A percentile compares a stretch with the other conserved stretches of the same genome.
Conservation (phyloP, 2,888 invertebrate species). For the Tipula confusa region DNA sequence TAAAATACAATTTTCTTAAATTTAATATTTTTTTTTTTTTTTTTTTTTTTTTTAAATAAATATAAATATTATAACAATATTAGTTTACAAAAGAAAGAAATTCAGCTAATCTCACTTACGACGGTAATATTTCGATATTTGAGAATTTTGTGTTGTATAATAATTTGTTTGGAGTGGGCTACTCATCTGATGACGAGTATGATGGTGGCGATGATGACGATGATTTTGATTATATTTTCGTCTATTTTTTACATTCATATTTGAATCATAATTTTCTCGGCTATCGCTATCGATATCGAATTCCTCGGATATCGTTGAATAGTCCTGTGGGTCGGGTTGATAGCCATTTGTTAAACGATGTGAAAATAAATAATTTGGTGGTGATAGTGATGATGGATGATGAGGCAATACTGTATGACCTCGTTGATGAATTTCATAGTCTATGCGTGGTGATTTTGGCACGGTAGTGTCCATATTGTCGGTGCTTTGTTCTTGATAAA, state of each 20-base stretch:
- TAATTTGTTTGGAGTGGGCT: neutral
- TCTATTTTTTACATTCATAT: neutral
- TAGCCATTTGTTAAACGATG: neutral
- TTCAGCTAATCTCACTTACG: neutral
- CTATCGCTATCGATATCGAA: neutral
- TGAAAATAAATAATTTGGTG: neutral
- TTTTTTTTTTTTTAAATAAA: neutral
- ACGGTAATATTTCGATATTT: neutral
- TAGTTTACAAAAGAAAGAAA: neutral
- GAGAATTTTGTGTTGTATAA: slow-evolving; percentile 27
- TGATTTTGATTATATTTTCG: neutral
- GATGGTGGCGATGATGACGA: neutral
- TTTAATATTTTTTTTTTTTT: neutral
- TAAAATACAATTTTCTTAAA: neutral
- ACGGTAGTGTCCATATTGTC: neutral
- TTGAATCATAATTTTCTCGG: neutral
- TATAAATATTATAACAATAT: slow-evolving; percentile 15
- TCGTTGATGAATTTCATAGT: slow-evolving; percentile 27
- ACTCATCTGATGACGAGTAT: neutral
- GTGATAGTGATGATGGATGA: neutral
- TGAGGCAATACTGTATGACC: neutral
- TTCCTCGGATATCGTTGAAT: neutral
- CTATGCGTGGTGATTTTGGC: slow-evolving; percentile 26
- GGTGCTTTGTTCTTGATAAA: neutral
- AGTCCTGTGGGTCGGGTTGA: neutral